Evolutionary conservation across 1,140 invertebrate genomes (phyloP), one percentile per base, ranked within the genome.

Genomic region (Tigriopus japonicus): DNA sequence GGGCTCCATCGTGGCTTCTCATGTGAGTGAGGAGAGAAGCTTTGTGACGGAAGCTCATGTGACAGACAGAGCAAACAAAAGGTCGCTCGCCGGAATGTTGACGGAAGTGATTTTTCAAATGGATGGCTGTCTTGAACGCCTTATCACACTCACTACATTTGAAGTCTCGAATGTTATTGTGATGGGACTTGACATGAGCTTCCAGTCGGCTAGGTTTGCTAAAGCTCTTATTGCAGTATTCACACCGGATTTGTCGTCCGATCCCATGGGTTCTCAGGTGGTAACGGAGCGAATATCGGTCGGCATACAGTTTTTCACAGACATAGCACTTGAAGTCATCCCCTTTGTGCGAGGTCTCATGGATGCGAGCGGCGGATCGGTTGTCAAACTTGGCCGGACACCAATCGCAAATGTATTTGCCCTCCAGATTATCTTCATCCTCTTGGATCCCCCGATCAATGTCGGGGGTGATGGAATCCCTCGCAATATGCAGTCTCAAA

Each of bases 1-100:
- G 67, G 43, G 67, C 63, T 15, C 68, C 68, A 53, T 67, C 65
- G 62, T 71, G 70, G 41, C 67, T 69, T 15, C 69, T 61, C n/a
- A 68, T 62, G 51, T 91, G 87, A 14, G 84, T 82, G 6, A 82
- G 78, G 67, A 84, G 85, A 67, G 87, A 85, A 49, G 78, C 76
- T 66, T 85, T 80, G 2, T 85, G 76, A 59, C 86, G 80, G 72
- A 87, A 88, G 14, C 85, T 84, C 45, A 82, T 81, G 17, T 56
- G 45, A 49, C 67, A 68, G 15, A 63, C 60, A 14, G 42, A 54
- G 62, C 68, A 69, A 21, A 59, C 62, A 63, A 63, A 68, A 3
- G 68, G 68, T 21, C 65, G 54, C 62, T 69, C 68, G 19, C 67
- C 67, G 10, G 68, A 67, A 62, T 69, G 68, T 13, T 64, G 65